A percentile compares a stretch with the other conserved stretches of the same genome.
Evolutionary conservation across 2,888 invertebrate genomes (phyloP).

Genomic region (Microctonus hyperodae): DNA sequence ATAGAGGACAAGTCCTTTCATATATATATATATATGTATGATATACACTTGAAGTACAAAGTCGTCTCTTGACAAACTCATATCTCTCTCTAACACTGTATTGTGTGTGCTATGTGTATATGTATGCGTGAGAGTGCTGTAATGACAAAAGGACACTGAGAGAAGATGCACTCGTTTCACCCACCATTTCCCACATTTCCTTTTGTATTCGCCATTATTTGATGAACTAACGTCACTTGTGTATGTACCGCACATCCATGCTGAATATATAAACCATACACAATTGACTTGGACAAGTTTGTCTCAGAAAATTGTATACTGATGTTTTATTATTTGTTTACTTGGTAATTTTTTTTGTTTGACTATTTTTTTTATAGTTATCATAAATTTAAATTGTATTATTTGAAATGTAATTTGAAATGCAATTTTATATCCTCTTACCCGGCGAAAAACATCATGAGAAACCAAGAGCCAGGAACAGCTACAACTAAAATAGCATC

Average conservation of each 20-base stretch:
- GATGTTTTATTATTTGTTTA: not conserved
- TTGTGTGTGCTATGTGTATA: not conserved
- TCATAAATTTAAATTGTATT: not conserved
- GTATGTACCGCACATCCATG: not conserved
- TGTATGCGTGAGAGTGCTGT: not conserved
- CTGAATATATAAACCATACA: too few species aligned
- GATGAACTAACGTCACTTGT: not conserved
- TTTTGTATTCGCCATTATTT: not conserved
- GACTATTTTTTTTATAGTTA: not conserved
- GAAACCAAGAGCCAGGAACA: slow-evolving; percentile 96
- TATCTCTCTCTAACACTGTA: too few species aligned
- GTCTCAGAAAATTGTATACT: too few species aligned
- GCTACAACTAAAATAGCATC: slow-evolving; percentile 92
- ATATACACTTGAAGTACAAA: not conserved
- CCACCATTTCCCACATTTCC: not conserved
- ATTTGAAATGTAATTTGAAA: not conserved
- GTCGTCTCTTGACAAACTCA: not conserved
- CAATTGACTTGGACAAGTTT: too few species aligned
- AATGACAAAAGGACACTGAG: not conserved
- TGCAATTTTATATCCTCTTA: slow-evolving; percentile 62
- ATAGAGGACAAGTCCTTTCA: not conserved
- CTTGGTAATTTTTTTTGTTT: not conserved
- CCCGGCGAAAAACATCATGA: slow-evolving; percentile 99
- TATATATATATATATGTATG: not conserved
- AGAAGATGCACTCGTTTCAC: not conserved